A percentile compares a stretch with the other conserved stretches of the same genome.
phyloP scores from a whole-genome alignment of 1,140 invertebrate genomes.

The Ditylenchus dipsaci region DNA sequence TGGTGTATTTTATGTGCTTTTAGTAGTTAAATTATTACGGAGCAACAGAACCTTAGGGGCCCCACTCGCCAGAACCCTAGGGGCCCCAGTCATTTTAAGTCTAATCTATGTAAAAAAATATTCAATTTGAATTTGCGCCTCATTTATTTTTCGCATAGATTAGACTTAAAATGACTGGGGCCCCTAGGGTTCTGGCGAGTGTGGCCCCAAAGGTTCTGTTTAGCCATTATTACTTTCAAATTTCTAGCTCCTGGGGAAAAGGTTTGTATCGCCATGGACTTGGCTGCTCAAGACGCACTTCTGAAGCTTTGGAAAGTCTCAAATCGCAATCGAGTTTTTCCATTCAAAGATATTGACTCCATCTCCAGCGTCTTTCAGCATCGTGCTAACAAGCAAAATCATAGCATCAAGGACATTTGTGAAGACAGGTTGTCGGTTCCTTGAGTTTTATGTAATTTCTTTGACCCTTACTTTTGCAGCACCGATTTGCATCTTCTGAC shows the following conservation, averaged over 20 bases:
- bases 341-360: conserved; percentile 20
- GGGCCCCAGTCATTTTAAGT: too few relatives aligned
- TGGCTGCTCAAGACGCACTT: conserved; percentile 50
- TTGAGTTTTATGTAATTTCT: neutral
- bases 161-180: too few relatives aligned
- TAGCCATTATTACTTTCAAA: too few relatives aligned
- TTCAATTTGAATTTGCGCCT: too few relatives aligned
- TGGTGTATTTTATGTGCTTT: neutral
- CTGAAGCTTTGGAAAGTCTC: conserved; percentile 43
- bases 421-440: conserved; percentile 17
- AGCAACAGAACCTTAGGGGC: neutral
- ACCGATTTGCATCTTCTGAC: conserved; percentile 38
- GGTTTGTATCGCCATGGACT: conserved; percentile 47
- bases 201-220: too few relatives aligned
- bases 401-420: conserved; percentile 32
- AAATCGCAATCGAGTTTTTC: conserved; percentile 20
- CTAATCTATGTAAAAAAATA: too few relatives aligned
- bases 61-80: neutral
- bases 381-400: conserved; percentile 25
- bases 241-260: conserved; percentile 48
- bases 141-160: too few relatives aligned
- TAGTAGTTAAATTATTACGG: too few relatives aligned
- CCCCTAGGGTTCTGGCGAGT: too few relatives aligned
- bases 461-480: conserved; percentile 24
- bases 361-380: neutral